These are phyloP conservation scores for Lucilia sericata DNA, from an alignment of 1,140 invertebrate genomes.

Conservation along the genomic window DNA sequence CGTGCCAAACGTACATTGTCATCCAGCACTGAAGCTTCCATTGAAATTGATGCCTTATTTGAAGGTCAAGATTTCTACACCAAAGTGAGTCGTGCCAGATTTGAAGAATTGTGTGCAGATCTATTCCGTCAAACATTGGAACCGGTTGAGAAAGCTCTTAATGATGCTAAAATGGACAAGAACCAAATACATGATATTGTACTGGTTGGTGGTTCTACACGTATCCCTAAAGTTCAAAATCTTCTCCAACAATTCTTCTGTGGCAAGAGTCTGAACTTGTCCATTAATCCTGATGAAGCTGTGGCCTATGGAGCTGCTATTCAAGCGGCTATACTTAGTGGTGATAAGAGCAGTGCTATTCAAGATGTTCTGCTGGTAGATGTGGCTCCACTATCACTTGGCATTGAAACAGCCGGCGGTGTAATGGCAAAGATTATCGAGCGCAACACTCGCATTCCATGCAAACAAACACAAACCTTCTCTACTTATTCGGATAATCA, in stretches of 20 bases:
- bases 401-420: slow-evolving; percentile 73
- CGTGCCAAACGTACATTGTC: slow-evolving; percentile 77
- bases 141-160: slow-evolving; percentile 80
- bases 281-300: slow-evolving; percentile 84
- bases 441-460: slow-evolving; percentile 74
- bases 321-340: slow-evolving; percentile 81
- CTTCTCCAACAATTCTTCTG: slow-evolving; percentile 75
- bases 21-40: slow-evolving; percentile 77
- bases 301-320: slow-evolving; percentile 79
- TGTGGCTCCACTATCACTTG: slow-evolving; percentile 71
- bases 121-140: slow-evolving; percentile 77
- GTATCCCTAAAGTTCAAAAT: slow-evolving; percentile 76
- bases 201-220: slow-evolving; percentile 74
- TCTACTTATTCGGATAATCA: slow-evolving; percentile 80
- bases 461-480: slow-evolving; percentile 75
- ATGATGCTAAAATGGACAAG: slow-evolving; percentile 82
- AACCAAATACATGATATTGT: slow-evolving; percentile 75
- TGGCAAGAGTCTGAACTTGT: slow-evolving; percentile 77
- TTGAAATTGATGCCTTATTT: slow-evolving; percentile 80
- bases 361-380: slow-evolving; percentile 72
- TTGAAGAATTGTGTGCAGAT: slow-evolving; percentile 89
- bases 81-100: slow-evolving; percentile 83
- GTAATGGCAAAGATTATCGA: slow-evolving; percentile 76
- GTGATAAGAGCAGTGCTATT: slow-evolving; percentile 73
- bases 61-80: slow-evolving; percentile 88